A percentile compares a stretch with the other conserved stretches of the same genome.
These are phyloP conservation scores for Catamblyrhynchus diadema DNA, from an alignment of 2,797 vertebrate species.

Conservation along the genomic window DNA sequence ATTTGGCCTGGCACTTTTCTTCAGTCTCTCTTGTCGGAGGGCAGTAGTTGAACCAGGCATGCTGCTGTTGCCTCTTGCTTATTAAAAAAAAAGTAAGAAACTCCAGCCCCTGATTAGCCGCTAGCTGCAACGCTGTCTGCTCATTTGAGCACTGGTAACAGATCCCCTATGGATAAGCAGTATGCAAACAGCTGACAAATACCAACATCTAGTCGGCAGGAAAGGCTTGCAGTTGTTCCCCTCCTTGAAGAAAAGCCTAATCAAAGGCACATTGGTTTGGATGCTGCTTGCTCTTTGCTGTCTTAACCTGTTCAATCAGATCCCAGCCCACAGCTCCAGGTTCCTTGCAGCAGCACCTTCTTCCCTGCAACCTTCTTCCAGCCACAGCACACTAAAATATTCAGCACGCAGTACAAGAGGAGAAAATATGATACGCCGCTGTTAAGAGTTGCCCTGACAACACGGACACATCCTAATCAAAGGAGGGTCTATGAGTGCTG, in stretches of 20 bases:
- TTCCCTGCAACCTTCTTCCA: slow-evolving; percentile 24
- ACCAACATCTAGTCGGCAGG: slow-evolving; percentile 69
- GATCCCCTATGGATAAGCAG: slow-evolving; percentile 66
- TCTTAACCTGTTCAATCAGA: slow-evolving; percentile 60
- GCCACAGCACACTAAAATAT: slow-evolving; percentile 75
- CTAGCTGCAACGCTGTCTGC: slow-evolving; percentile 61
- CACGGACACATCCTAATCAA: slow-evolving; percentile 73
- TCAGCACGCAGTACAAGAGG: slow-evolving; percentile 71
- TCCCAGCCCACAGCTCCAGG: slow-evolving; percentile 31
- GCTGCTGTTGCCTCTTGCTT: slow-evolving; percentile 61
- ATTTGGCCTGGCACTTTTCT: slow-evolving; percentile 82
- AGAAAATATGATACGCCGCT: slow-evolving; percentile 76
- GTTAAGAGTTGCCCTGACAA: slow-evolving; percentile 86
- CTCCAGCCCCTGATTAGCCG: slow-evolving; percentile 60
- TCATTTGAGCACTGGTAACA: slow-evolving; percentile 76
- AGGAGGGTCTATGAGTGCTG: slow-evolving; percentile 48
- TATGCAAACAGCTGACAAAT: slow-evolving; percentile 74
- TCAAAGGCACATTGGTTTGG: slow-evolving; percentile 44
- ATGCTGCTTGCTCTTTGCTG: slow-evolving; percentile 23
- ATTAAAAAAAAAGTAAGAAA: slow-evolving; percentile 62
- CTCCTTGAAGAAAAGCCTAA: slow-evolving; percentile 64
- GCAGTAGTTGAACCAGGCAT: slow-evolving; percentile 74
- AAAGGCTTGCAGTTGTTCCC: slow-evolving; percentile 49
- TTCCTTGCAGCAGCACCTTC: slow-evolving; percentile 54
- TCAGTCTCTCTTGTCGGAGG: slow-evolving; percentile 79